These are phyloP conservation scores for Drosophila simulans DNA, from an alignment of 1,140 invertebrate species.

Conservation along the genomic window DNA sequence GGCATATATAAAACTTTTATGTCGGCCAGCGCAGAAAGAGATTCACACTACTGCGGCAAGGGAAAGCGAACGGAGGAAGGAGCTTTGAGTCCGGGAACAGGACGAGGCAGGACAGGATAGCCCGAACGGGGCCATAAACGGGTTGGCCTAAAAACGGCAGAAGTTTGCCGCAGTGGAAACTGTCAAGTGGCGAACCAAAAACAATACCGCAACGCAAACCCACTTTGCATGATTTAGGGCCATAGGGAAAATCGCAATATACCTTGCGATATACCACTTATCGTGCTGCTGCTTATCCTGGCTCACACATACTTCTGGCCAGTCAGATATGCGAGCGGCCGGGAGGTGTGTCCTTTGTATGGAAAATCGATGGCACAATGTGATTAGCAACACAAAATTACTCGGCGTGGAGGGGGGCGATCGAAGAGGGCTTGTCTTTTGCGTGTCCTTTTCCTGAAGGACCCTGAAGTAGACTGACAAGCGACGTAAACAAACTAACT, in stretches of 20 bases:
- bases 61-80: constrained; percentile 9
- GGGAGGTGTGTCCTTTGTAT: constrained; percentile 44
- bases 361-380: constrained; percentile 74
- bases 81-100: constrained; percentile 5
- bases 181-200: constrained; percentile 50
- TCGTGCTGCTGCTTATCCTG: constrained; percentile 12
- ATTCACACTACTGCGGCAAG: constrained; percentile 53
- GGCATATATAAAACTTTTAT: constrained; percentile 42
- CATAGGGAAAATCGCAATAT: constrained; percentile 62
- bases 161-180: constrained; percentile 73
- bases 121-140: constrained; percentile 36
- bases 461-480: constrained; percentile 10
- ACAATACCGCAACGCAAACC: constrained; percentile 62
- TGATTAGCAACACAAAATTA: constrained; percentile 61
- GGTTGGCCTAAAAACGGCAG: constrained; percentile 73
- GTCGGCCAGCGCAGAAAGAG: constrained; percentile 17
- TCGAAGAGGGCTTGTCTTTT: constrained; percentile 29
- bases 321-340: constrained; percentile 30
- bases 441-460: constrained; percentile 34
- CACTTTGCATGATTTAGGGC: constrained; percentile 74
- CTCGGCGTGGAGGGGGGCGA: constrained; percentile 11
- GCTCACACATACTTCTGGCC: constrained; percentile 39
- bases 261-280: constrained; percentile 8
- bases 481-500: constrained; percentile 40
- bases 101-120: constrained; percentile 5